Base-by-base conservation (phyloP, 2,113 vertebrate genomes). In the Nesogale talazaci region DNA sequence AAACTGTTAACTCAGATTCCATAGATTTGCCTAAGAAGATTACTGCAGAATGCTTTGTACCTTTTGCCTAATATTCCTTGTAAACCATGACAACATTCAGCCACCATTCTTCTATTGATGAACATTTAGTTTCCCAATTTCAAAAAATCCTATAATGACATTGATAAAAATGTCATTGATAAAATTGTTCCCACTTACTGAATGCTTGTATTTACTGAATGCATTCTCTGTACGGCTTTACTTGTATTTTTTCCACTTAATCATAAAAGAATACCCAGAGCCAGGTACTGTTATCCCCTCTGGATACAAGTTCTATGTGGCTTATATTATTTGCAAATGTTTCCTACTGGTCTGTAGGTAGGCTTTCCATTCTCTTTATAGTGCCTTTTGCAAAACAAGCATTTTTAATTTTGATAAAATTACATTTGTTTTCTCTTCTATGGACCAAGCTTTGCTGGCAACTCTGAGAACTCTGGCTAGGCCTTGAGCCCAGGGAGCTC, bases 41-140 rank as follows among this genome's bases (percentile, higher is more conserved):
- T 57, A 20, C 46, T 67, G 59, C 7, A 84, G 9, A 42, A 23
- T 70, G 70, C 63, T 89, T 72, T 61, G 46, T 6, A 52, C 5
- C 1, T 52, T 52, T 52, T 52, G 46, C 46, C 46, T 52, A 52
- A 52, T 52, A 57, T 84, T 88, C 56, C 40, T 94, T 77, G 29
- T 65, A 76, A 90, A 25, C 63, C 1, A 88, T 63, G 46, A 31
- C 56, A 57, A 70, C 12, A 69, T 79, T 69, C 69, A 56, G 90
- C 29, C 84, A 74, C 23, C 38, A 22, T 42, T 89, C 75, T 65
- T 79, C 57, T 79, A 6, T 77, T 56, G 27, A 61, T 82, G 81
- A 85, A 12, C 20, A 76, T 83, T 46, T 77, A 31, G 63, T 92
- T 86, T 75, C 69, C 84, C 70, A 75, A 34, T 23, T 95, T 82